phyloP scores from a whole-genome alignment of 2,888 invertebrate genomes.

The Drosophila phalerata region DNA sequence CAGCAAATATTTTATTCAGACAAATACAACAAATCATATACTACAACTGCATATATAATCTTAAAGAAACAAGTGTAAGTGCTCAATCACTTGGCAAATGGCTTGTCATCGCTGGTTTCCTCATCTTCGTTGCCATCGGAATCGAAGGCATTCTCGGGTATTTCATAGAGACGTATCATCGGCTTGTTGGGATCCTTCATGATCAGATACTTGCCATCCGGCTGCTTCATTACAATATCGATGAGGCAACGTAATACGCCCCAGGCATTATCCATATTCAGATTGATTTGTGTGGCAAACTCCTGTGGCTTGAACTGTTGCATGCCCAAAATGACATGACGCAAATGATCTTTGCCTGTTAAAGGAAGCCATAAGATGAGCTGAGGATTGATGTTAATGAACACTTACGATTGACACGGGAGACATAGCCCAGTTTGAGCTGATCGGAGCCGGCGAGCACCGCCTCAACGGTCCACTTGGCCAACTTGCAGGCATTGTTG shows the following conservation, averaged over 20 bases:
- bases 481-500: slow-evolving; percentile 99
- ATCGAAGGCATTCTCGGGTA: slow-evolving; percentile 99
- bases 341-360: slow-evolving; percentile 90
- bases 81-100: slow-evolving; percentile 3
- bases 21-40: neutral
- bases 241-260: slow-evolving; percentile 98
- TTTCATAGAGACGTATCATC: slow-evolving; percentile 98
- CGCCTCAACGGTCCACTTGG: slow-evolving; percentile 99
- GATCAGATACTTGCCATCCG: slow-evolving; percentile 98
- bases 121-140: slow-evolving; percentile 88
- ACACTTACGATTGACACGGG: slow-evolving; percentile 91
- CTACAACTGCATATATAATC: neutral
- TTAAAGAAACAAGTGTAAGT: slow-evolving; percentile 1
- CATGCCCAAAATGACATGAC: slow-evolving; percentile 98
- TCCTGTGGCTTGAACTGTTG: slow-evolving; percentile 99
- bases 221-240: slow-evolving; percentile 98
- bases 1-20: slow-evolving; percentile 1
- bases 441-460: slow-evolving; percentile 98
- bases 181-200: slow-evolving; percentile 99
- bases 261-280: slow-evolving; percentile 99
- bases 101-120: slow-evolving; percentile 61
- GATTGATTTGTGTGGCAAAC: slow-evolving; percentile 99
- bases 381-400: too few relatives aligned
- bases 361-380: too few relatives aligned
- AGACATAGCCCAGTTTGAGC: slow-evolving; percentile 99